Conservation (phyloP, 2,113 vertebrate genomes). For the Anolis carolinensis region DNA sequence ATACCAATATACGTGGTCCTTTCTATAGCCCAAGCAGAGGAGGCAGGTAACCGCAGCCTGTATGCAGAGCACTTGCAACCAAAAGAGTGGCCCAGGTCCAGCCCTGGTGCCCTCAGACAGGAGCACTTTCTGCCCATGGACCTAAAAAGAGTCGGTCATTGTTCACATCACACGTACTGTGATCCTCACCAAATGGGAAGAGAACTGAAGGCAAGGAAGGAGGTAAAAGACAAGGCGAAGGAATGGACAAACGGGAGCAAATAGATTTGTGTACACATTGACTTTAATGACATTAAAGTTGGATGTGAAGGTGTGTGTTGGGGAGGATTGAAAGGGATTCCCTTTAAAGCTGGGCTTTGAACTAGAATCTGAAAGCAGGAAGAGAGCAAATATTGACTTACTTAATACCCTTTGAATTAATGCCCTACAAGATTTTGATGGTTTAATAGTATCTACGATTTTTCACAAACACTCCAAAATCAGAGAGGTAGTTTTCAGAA, state of each 20-base stretch:
- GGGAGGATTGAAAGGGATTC: neutral
- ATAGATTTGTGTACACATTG: neutral
- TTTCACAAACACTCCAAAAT: neutral
- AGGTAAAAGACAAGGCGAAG: neutral
- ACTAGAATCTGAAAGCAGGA: neutral
- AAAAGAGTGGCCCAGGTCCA: neutral
- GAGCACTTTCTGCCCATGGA: neutral
- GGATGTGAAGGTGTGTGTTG: neutral
- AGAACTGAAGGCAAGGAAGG: neutral
- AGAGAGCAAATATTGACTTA: neutral
- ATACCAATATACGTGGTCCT: neutral
- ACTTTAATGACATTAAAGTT: neutral
- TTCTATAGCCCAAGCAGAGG: neutral
- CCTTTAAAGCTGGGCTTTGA: neutral
- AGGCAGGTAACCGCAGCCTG: neutral
- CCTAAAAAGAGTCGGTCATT: neutral
- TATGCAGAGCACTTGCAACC: neutral
- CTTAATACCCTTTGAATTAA: neutral
- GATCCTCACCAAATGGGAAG: neutral
- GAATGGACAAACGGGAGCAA: neutral
- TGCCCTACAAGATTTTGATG: neutral
- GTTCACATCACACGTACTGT: too few relatives aligned
- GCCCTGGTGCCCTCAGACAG: too few relatives aligned
- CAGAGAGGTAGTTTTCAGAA: neutral
- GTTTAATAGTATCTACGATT: neutral